Conservation (phyloP, 2,113 vertebrate genomes). For the Crypturellus undulatus region DNA sequence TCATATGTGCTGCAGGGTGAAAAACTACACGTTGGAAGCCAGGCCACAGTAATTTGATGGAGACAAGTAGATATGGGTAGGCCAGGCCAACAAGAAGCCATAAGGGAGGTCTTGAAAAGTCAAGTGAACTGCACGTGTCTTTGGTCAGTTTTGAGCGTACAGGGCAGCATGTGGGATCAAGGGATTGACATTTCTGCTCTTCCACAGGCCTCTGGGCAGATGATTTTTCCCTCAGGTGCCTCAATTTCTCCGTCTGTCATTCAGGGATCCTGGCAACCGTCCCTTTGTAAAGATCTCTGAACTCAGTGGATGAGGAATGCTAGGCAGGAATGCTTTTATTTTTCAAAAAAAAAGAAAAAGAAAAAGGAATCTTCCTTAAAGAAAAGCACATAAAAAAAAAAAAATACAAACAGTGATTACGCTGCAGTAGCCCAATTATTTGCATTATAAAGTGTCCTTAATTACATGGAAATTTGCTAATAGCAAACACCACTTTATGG, state of each 20-base stretch:
- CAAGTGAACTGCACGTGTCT: not conserved
- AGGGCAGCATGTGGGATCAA: rapidly evolving
- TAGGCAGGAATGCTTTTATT: not conserved
- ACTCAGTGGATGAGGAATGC: not conserved
- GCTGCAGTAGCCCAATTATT: not conserved
- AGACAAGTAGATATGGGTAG: not conserved
- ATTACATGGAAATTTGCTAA: not conserved
- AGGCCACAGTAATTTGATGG: not conserved
- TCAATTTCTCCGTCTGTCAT: not conserved
- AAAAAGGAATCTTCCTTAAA: rapidly evolving
- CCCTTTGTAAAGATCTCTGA: not conserved
- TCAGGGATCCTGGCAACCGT: not conserved
- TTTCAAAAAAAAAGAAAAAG: not conserved
- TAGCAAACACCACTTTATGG: not conserved
- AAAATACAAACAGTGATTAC: not conserved
- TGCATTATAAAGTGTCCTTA: conserved; percentile 2
- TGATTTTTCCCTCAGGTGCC: not conserved
- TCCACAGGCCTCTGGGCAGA: not conserved
- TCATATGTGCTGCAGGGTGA: conserved; percentile 2
- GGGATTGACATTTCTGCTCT: not conserved
- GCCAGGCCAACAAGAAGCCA: conserved; percentile 5
- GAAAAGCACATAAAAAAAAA: not conserved
- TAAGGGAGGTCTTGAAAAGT: not conserved
- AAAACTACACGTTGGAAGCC: not conserved
- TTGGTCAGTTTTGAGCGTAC: not conserved